Conservation (phyloP, 2,888 invertebrate species). For the Tetropium fuscum region DNA sequence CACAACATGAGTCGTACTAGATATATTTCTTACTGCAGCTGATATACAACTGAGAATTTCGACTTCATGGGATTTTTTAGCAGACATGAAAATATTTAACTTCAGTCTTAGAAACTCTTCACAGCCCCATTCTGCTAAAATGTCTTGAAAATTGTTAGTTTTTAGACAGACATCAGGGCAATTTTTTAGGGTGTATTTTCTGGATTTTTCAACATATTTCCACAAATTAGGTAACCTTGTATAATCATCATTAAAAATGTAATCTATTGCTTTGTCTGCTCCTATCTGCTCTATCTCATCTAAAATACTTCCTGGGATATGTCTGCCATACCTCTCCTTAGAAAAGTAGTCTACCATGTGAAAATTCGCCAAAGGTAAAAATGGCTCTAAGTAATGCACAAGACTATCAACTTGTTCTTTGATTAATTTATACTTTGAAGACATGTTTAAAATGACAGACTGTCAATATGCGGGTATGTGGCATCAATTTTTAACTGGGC, state of each 20-base stretch:
- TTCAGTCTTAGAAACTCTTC: constrained; percentile 59
- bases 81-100: constrained; percentile 80
- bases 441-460: constrained; percentile 71
- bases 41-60: constrained; percentile 74
- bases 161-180: constrained; percentile 65
- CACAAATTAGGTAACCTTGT: constrained; percentile 48
- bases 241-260: constrained; percentile 66
- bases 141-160: constrained; percentile 62
- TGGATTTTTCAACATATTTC: constrained; percentile 52
- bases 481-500: constrained; percentile 74
- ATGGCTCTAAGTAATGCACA: constrained; percentile 70
- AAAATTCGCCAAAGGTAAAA: constrained; percentile 76
- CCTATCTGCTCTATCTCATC: constrained; percentile 66
- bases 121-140: constrained; percentile 58
- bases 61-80: constrained; percentile 87
- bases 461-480: constrained; percentile 68
- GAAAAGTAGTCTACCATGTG: constrained; percentile 84
- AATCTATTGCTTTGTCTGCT: constrained; percentile 65
- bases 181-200: constrained; percentile 56
- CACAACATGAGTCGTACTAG: constrained; percentile 69
- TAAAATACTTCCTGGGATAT: constrained; percentile 70
- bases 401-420: constrained; percentile 67
- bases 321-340: constrained; percentile 69
- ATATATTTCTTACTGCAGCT: constrained; percentile 66
- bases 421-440: constrained; percentile 54